phyloP scores from a whole-genome alignment of 2,113 vertebrate species.

The Atherinomorus stipes region DNA sequence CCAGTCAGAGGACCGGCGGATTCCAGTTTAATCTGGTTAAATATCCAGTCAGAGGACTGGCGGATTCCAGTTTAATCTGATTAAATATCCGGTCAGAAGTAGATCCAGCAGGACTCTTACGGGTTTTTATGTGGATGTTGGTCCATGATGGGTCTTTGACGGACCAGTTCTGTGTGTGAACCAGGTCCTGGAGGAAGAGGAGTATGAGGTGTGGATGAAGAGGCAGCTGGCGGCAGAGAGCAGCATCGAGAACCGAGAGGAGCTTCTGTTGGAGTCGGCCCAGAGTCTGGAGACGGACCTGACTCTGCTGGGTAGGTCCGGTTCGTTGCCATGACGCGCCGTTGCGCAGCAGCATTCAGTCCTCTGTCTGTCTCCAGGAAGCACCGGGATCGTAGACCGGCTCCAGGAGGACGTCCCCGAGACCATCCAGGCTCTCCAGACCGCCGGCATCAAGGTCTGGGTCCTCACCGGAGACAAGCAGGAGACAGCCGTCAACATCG shows the following conservation, averaged over 20 bases:
- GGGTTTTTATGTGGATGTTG: too few relatives aligned
- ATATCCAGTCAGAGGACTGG: too few relatives aligned
- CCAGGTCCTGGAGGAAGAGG: conserved; percentile 88
- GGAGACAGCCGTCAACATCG: conserved; percentile 95
- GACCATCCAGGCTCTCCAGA: conserved; percentile 89
- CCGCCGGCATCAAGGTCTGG: conserved; percentile 93
- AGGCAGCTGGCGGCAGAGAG: conserved; percentile 89
- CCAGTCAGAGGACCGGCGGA: too few relatives aligned
- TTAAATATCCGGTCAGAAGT: too few relatives aligned
- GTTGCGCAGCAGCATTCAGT: not conserved
- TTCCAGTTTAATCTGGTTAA: too few relatives aligned
- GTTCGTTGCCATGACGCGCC: not conserved
- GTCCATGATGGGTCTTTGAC: too few relatives aligned
- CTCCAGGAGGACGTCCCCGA: conserved; percentile 95
- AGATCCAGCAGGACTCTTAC: too few relatives aligned
- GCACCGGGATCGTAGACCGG: conserved; percentile 93
- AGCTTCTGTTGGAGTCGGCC: conserved; percentile 89
- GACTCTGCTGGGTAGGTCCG: conserved; percentile 88
- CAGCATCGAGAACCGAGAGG: conserved; percentile 92
- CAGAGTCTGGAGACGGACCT: conserved; percentile 88
- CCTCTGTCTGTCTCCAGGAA: conserved; percentile 78
- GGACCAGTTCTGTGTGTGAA: not conserved
- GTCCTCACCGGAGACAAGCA: conserved; percentile 96
- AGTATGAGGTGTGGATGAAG: conserved; percentile 90
- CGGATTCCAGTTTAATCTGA: too few relatives aligned